These are phyloP conservation scores for Gobionotothen gibberifrons DNA, from an alignment of 2,797 vertebrate genomes.

Conservation along the genomic window DNA sequence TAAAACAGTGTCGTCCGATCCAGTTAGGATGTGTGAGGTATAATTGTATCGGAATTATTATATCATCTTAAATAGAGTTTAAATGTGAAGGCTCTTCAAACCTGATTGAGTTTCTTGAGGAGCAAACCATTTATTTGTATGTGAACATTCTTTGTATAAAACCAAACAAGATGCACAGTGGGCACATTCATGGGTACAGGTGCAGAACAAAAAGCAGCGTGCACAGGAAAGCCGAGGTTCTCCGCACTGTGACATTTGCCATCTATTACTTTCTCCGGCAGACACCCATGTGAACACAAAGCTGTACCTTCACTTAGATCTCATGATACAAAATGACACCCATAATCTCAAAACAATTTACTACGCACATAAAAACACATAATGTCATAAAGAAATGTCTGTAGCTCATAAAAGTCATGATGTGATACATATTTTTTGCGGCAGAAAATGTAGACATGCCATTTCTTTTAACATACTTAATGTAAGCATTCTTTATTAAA, in stretches of 20 bases:
- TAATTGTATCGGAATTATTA: not conserved
- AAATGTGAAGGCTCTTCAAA: not conserved
- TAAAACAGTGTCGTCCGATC: not conserved
- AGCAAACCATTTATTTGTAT: not conserved
- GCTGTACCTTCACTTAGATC: not conserved
- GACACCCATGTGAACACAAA: conserved; percentile 16
- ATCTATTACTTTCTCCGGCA: conserved; percentile 1
- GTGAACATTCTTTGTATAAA: conserved; percentile 13
- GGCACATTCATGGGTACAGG: conserved; percentile 6
- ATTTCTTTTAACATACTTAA: conserved; percentile 11
- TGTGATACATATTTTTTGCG: not conserved
- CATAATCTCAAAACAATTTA: no score
- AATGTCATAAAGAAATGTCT: conserved; percentile 14
- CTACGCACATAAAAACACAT: not conserved
- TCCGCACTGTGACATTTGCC: no score
- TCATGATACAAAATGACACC: no score
- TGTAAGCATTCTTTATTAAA: conserved; percentile 11
- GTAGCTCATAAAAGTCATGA: conserved; percentile 1
- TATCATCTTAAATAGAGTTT: not conserved
- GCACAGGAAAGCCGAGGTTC: no score
- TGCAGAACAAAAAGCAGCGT: conserved; percentile 4
- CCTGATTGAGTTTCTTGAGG: no score
- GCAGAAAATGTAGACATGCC: conserved; percentile 9
- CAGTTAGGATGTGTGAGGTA: not conserved
- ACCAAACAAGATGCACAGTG: not conserved